Conservation (phyloP, 2,888 invertebrate genomes). For the Timandra comae region DNA sequence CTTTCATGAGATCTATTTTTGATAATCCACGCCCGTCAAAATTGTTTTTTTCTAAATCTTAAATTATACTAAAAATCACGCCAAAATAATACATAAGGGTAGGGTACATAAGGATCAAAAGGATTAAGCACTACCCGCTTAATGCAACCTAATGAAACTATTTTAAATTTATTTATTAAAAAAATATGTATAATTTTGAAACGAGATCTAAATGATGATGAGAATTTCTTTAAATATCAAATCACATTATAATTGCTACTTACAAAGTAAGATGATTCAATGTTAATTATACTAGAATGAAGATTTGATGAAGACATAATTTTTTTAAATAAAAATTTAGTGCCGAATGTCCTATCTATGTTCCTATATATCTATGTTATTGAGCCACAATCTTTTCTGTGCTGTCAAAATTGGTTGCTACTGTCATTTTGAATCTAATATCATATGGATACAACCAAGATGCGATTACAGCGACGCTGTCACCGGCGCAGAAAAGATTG, state of each 20-base stretch:
- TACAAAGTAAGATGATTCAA: conserved; percentile 44
- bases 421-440: too few relatives aligned
- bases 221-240: conserved; percentile 39
- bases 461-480: too few relatives aligned
- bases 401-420: too few relatives aligned
- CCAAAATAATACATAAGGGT: conserved; percentile 65
- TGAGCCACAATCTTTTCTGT: too few relatives aligned
- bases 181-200: conserved; percentile 55
- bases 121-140: conserved; percentile 68
- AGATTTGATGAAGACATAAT: conserved; percentile 21
- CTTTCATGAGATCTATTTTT: conserved; percentile 69
- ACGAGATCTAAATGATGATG: conserved; percentile 56
- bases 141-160: conserved; percentile 29
- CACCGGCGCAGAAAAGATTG: too few relatives aligned
- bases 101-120: conserved; percentile 35
- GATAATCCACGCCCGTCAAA: conserved; percentile 51
- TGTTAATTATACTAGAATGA: conserved; percentile 23
- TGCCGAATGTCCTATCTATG: neutral
- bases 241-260: conserved; percentile 54
- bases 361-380: neutral
- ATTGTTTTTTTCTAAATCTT: conserved; percentile 45
- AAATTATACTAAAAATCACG: conserved; percentile 38
- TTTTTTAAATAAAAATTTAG: neutral
- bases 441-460: too few relatives aligned
- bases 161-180: conserved; percentile 28